phyloP scores from a whole-genome alignment of 2,888 invertebrate species.

The Stramonita haemastoma region DNA sequence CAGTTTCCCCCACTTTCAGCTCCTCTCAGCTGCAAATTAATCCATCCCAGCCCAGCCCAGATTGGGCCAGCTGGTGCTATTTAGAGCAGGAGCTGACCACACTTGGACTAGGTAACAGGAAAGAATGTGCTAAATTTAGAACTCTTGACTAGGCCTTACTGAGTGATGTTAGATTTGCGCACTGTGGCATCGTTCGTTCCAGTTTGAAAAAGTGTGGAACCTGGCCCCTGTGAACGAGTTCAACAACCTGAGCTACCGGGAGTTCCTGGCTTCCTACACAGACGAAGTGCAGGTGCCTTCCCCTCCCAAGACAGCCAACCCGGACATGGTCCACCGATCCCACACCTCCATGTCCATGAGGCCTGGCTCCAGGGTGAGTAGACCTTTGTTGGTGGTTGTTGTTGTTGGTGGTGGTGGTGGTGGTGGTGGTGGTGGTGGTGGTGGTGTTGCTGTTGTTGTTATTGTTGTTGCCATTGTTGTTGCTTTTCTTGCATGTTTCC shows the following conservation, averaged over 20 bases:
- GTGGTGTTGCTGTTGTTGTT: not conserved
- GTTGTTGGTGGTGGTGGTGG: not conserved
- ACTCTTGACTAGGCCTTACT: too few relatives aligned
- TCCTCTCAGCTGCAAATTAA: too few relatives aligned
- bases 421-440: not conserved
- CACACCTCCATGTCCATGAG: conserved; percentile 47
- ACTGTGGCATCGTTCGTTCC: too few relatives aligned
- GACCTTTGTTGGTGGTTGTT: not conserved
- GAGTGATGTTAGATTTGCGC: too few relatives aligned
- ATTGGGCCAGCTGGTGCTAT: too few relatives aligned
- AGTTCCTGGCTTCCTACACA: conserved; percentile 66
- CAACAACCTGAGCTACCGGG: conserved; percentile 73
- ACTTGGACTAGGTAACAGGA: too few relatives aligned
- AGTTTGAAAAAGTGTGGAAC: conserved; percentile 73
- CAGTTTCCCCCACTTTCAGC: too few relatives aligned
- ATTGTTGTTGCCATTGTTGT: not conserved
- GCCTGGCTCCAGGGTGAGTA: conserved; percentile 48
- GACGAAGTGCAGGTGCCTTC: conserved; percentile 22
- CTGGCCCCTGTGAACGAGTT: conserved; percentile 69
- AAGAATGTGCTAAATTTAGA: too few relatives aligned
- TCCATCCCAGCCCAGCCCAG: too few relatives aligned
- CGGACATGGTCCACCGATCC: conserved; percentile 46
- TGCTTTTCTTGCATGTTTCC: too few relatives aligned
- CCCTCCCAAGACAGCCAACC: conserved; percentile 12
- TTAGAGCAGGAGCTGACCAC: too few relatives aligned